These are phyloP conservation scores for Drosophila mayri DNA, from an alignment of 1,140 invertebrate genomes.

Conservation along the genomic window DNA sequence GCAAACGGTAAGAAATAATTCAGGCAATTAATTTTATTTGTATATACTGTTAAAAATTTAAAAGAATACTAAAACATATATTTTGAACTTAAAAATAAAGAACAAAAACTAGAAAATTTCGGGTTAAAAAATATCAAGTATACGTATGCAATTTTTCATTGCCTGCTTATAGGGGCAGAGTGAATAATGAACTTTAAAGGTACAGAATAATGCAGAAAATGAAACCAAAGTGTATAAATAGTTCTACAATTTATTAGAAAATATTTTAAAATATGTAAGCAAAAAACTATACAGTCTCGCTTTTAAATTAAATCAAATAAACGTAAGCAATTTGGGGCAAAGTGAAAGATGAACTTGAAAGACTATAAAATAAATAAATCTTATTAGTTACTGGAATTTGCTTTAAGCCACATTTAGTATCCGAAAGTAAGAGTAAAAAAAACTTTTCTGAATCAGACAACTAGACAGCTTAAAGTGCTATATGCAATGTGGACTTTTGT, in stretches of 20 bases:
- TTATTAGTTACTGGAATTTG: background rate
- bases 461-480: background rate
- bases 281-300: background rate
- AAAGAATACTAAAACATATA: background rate
- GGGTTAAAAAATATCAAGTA: background rate
- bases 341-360: background rate
- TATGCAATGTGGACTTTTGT: background rate
- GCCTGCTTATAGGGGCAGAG: background rate
- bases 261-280: background rate
- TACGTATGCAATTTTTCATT: constrained; percentile 7
- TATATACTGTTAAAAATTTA: background rate
- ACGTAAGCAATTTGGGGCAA: background rate
- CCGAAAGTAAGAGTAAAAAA: too few species aligned
- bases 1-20: background rate
- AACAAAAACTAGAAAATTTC: background rate
- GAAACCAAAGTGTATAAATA: background rate
- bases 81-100: background rate
- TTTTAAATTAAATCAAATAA: background rate
- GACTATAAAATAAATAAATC: background rate
- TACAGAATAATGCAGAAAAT: too few species aligned
- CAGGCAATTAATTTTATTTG: background rate
- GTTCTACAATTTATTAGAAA: background rate
- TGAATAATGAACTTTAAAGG: background rate
- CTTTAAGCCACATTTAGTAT: background rate
- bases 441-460: background rate